Percentiles rank a stretch among this genome's conserved stretches.
phyloP scores from a whole-genome alignment of 2,888 invertebrate species.

The Gymnosoma rotundatum region DNA sequence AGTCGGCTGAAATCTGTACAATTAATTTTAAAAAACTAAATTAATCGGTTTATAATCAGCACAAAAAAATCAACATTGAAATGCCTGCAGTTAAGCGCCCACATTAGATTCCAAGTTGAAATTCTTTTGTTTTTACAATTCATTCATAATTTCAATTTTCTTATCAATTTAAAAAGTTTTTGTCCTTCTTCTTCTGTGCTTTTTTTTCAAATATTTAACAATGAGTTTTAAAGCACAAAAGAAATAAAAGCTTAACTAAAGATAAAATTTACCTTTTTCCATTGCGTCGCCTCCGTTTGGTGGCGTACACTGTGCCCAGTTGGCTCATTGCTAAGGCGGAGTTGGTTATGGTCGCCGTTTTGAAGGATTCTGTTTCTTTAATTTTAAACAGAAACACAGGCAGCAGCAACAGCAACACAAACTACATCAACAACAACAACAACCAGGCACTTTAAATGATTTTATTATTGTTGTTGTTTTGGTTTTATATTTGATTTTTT shows the following conservation, averaged over 20 bases:
- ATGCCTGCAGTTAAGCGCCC: conserved; percentile 21
- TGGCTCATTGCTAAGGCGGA: conserved; percentile 88
- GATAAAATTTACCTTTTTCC: conserved; percentile 92
- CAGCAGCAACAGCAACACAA: neutral
- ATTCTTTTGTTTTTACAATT: neutral
- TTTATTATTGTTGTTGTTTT: conserved; percentile 9
- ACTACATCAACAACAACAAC: conserved; percentile 15
- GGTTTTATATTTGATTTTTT: conserved; percentile 12
- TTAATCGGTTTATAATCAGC: neutral
- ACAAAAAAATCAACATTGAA: neutral
- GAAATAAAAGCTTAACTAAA: neutral
- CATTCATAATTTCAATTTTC: conserved; percentile 39
- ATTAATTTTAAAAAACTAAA: neutral
- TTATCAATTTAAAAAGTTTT: neutral
- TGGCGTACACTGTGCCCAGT: conserved; percentile 97
- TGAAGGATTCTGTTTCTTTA: conserved; percentile 72
- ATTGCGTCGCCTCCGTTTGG: conserved; percentile 96
- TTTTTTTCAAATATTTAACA: neutral
- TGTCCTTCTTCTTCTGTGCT: neutral
- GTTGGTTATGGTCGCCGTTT: conserved; percentile 82
- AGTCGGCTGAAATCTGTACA: too few relatives aligned
- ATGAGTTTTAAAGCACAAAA: neutral
- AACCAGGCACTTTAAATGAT: conserved; percentile 27
- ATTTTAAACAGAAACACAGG: conserved; percentile 21
- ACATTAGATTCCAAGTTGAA: conserved; percentile 10